Evolutionary conservation across 2,113 vertebrate species (phyloP).

Genomic region (Elephantulus edwardii): DNA sequence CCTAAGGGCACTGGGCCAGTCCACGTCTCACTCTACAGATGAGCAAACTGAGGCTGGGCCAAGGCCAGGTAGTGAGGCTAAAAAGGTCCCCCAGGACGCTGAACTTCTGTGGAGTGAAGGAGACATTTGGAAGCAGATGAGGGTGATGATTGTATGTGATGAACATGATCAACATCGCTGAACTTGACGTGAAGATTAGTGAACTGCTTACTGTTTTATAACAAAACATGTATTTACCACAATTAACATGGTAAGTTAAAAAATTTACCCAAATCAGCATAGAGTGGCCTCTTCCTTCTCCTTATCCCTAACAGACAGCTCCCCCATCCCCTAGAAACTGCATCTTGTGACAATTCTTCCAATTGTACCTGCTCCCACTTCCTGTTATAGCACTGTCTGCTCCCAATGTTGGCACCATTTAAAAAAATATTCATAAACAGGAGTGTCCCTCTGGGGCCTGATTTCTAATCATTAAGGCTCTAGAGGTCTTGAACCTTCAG

Average conservation of each 20-base stretch:
- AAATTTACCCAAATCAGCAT: accelerated
- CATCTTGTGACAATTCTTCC: background rate
- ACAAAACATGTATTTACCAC: no score
- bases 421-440: background rate
- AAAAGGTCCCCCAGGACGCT: background rate
- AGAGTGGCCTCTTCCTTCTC: background rate
- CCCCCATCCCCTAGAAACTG: background rate
- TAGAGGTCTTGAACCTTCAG: background rate
- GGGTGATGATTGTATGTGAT: background rate
- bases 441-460: background rate
- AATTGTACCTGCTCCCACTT: background rate
- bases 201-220: background rate
- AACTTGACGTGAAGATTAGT: background rate
- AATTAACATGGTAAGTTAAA: background rate
- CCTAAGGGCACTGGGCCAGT: background rate
- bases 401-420: background rate
- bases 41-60: background rate
- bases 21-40: conserved; percentile 17
- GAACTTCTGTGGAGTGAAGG: background rate
- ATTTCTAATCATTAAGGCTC: background rate
- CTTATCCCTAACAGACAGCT: background rate
- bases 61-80: background rate
- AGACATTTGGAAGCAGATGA: no score
- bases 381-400: background rate
- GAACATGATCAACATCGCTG: background rate